Evolutionary conservation across 30 jellyfish, hydroid and myxozoan genomes (phyloP).

Genomic region (Pelagia noctiluca): DNA sequence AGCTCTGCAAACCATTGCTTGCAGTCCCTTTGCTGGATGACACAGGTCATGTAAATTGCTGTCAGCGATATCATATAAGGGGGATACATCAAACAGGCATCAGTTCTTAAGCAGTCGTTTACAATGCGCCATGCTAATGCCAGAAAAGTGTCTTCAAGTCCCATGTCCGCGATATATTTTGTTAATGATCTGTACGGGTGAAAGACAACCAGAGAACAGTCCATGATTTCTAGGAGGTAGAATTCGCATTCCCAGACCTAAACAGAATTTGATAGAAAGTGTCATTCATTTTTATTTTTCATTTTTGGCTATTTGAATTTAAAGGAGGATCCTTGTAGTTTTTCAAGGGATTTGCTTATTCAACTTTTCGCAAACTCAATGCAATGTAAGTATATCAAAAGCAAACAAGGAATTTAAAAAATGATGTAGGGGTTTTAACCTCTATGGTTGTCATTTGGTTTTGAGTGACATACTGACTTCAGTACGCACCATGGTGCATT

Average conservation of each 20-base stretch:
- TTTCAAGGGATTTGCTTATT: too few species aligned
- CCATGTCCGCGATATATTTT: conserved; percentile 92
- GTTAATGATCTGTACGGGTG: conserved; percentile 94
- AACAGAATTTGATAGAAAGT: neutral
- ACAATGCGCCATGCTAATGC: conserved; percentile 93
- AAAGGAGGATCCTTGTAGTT: too few species aligned
- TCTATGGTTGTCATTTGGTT: too few species aligned
- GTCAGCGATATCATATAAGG: conserved; percentile 92
- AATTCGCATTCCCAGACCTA: conserved; percentile 95
- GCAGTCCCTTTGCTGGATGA: conserved; percentile 88
- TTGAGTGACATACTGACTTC: too few species aligned
- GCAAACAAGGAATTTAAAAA: too few species aligned
- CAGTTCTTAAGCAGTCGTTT: conserved; percentile 87
- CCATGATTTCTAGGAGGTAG: conserved; percentile 83
- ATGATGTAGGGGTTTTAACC: too few species aligned
- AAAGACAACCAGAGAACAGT: conserved; percentile 86
- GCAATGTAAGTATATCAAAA: neutral
- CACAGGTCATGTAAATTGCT: conserved; percentile 95
- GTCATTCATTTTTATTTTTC: neutral
- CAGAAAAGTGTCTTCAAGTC: conserved; percentile 80
- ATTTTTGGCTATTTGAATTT: neutral
- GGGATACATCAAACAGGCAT: conserved; percentile 81
- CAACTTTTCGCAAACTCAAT: too few species aligned
- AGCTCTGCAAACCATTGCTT: conserved; percentile 96
- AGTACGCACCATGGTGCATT: too few species aligned